phyloP scores from a whole-genome alignment of 2,888 invertebrate genomes.

The Drosophila setosimentum region DNA sequence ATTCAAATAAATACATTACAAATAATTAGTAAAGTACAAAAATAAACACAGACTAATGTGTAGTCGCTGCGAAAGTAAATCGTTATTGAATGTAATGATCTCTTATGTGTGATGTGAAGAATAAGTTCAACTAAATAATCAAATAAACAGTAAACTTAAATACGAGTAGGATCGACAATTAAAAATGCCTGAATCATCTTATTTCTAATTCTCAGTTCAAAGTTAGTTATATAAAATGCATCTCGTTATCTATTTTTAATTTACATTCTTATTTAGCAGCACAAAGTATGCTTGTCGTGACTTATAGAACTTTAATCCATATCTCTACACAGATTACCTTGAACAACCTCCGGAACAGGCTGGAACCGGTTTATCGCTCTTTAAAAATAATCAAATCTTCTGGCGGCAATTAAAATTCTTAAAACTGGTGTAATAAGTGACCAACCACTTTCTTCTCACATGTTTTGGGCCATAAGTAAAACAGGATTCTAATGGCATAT shows the following conservation, averaged over 20 bases:
- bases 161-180: not conserved
- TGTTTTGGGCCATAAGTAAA: not conserved
- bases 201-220: not conserved
- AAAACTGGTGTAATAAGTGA: slow-evolving; percentile 31
- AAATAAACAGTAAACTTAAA: slow-evolving; percentile 16
- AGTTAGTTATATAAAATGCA: not conserved
- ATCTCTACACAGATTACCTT: not conserved
- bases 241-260: not conserved
- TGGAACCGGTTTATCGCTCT: slow-evolving; percentile 18
- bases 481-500: slow-evolving; percentile 1
- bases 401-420: slow-evolving; percentile 18
- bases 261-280: not conserved
- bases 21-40: slow-evolving; percentile 47
- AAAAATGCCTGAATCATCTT: not conserved
- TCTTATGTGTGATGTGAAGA: slow-evolving; percentile 46
- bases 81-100: slow-evolving; percentile 43
- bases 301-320: not conserved
- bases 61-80: slow-evolving; percentile 59
- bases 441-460: slow-evolving; percentile 52
- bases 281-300: not conserved
- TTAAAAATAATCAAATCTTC: slow-evolving; percentile 1
- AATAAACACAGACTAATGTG: slow-evolving; percentile 19
- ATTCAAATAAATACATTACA: slow-evolving; percentile 47
- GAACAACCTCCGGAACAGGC: not conserved
- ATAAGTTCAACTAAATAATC: slow-evolving; percentile 23